These are phyloP conservation scores for Diacarnus erythraeanus DNA, from an alignment of 37 sponge, comb jelly and placozoan species.

Conservation along the genomic window DNA sequence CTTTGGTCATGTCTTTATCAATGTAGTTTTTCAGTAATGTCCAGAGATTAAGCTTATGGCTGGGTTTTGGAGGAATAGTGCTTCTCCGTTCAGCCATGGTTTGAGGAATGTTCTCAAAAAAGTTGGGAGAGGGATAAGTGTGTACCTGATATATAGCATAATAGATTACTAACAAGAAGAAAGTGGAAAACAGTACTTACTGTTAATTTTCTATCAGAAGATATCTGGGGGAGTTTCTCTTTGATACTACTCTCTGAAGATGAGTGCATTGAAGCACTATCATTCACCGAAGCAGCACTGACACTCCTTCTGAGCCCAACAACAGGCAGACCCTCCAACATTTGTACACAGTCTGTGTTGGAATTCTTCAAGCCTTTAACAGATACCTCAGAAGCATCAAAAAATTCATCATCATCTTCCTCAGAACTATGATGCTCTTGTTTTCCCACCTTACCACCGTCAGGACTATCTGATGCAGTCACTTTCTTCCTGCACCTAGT, in stretches of 20 bases:
- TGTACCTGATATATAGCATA: constrained; percentile 24
- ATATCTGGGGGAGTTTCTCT: background rate
- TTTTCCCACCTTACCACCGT: background rate
- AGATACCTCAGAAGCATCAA: constrained; percentile 66
- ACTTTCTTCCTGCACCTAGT: background rate
- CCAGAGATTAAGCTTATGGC: constrained; percentile 85
- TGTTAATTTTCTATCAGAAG: background rate
- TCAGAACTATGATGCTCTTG: background rate
- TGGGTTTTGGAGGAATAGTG: constrained; percentile 81
- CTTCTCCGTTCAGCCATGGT: constrained; percentile 51
- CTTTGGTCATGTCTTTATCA: constrained; percentile 93
- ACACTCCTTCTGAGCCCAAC: constrained; percentile 28
- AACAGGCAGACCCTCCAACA: too few species aligned
- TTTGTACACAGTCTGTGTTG: too few species aligned
- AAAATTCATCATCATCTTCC: constrained; percentile 77
- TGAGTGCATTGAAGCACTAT: constrained; percentile 2
- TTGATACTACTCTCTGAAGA: background rate
- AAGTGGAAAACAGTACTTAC: background rate
- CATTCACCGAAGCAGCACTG: constrained; percentile 54
- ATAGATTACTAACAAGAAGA: background rate
- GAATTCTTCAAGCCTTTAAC: background rate
- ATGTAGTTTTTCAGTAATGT: constrained; percentile 95
- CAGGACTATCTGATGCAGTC: background rate
- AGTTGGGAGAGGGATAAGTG: constrained; percentile 16
- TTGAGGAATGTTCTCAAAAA: constrained; percentile 4